phyloP scores from a whole-genome alignment of 1,140 invertebrate genomes.

The Centruroides sculpturatus region DNA sequence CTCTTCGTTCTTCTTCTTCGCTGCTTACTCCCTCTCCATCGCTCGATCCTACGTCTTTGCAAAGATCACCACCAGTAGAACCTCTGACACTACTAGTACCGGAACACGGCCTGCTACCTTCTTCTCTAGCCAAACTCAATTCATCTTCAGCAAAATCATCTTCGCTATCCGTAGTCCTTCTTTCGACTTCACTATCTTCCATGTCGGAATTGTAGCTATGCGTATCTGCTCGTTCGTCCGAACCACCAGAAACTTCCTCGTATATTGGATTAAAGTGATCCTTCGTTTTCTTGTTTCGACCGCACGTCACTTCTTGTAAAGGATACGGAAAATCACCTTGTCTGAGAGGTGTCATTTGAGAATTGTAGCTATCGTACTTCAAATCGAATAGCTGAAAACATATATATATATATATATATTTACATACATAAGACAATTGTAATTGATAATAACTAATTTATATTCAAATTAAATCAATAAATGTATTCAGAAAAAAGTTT shows the following conservation, averaged over 20 bases:
- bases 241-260: constrained; percentile 17
- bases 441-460: too few species aligned
- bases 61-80: constrained; percentile 18
- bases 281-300: constrained; percentile 3
- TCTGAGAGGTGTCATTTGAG: too few species aligned
- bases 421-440: too few species aligned
- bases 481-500: too few species aligned
- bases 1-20: too few species aligned
- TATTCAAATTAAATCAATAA: too few species aligned
- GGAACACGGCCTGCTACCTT: constrained; percentile 8
- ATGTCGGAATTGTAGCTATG: constrained; percentile 14
- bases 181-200: constrained; percentile 16
- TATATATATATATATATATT: too few species aligned
- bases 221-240: constrained; percentile 8
- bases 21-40: constrained; percentile 2
- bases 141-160: constrained; percentile 21
- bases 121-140: constrained; percentile 16
- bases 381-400: too few species aligned
- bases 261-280: constrained; percentile 19
- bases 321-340: too few species aligned
- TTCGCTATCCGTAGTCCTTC: constrained; percentile 16
- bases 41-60: constrained; percentile 11
- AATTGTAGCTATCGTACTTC: too few species aligned
- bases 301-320: too few species aligned
- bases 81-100: constrained; percentile 18